Evolutionary conservation across 2,888 invertebrate species (phyloP).

Genomic region (Drosophila ochracea): DNA sequence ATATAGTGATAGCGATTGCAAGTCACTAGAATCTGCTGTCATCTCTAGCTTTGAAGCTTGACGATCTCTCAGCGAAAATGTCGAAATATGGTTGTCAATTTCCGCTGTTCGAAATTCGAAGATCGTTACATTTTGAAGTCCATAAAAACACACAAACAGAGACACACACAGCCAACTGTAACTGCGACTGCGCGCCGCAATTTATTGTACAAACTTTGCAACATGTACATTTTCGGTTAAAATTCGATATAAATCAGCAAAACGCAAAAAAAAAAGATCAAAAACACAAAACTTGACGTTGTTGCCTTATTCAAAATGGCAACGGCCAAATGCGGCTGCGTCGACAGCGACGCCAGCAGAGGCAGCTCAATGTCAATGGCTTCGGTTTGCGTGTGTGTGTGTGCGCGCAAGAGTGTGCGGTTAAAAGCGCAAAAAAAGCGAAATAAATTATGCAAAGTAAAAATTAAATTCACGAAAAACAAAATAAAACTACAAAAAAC

Average conservation of each 20-base stretch:
- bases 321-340: conserved; percentile 70
- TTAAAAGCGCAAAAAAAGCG: conserved; percentile 44
- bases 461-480: conserved; percentile 45
- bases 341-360: conserved; percentile 37
- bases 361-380: conserved; percentile 78
- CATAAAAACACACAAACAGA: conserved; percentile 40
- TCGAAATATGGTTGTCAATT: conserved; percentile 66
- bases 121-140: conserved; percentile 67
- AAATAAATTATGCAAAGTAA: conserved; percentile 68
- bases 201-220: conserved; percentile 39
- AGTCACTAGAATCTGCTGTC: conserved; percentile 27
- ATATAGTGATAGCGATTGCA: not conserved
- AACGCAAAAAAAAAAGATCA: conserved; percentile 28
- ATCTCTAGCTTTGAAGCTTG: conserved; percentile 27
- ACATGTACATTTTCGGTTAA: conserved; percentile 70
- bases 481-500: conserved; percentile 31
- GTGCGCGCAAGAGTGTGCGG: conserved; percentile 18
- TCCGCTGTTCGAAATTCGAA: conserved; percentile 65
- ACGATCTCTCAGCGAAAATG: conserved; percentile 1
- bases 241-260: conserved; percentile 53
- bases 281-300: conserved; percentile 30
- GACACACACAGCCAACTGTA: not conserved
- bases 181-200: conserved; percentile 11
- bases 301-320: conserved; percentile 63
- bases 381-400: conserved; percentile 22